A percentile compares a stretch with the other conserved stretches of the same genome.
These are phyloP conservation scores for Monoplex corrugatus DNA, from an alignment of 2,888 invertebrate species.

Conservation along the genomic window DNA sequence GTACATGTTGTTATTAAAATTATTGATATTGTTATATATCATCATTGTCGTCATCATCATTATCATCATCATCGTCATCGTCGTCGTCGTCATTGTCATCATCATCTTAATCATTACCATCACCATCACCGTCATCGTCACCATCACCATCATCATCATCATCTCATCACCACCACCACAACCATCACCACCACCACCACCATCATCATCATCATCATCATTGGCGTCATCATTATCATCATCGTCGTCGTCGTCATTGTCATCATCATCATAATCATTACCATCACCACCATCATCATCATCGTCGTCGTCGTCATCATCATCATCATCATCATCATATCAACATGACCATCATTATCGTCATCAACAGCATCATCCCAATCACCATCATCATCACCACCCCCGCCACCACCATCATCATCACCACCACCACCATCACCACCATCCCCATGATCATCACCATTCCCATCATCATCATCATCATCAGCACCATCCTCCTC, in stretches of 20 bases:
- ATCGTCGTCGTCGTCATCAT: no score
- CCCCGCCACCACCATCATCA: not conserved
- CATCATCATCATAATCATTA: no score
- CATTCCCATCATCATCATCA: no score
- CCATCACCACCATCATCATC: no score
- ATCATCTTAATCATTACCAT: not conserved
- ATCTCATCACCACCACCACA: not conserved
- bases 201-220: not conserved
- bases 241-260: no score
- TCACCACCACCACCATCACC: not conserved
- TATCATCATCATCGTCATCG: not conserved
- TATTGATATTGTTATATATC: no score
- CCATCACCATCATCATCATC: not conserved
- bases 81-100: not conserved
- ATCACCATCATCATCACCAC: constrained; percentile 32
- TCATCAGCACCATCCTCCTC: no score
- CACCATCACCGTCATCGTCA: not conserved
- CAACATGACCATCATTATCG: no score
- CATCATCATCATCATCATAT: no score
- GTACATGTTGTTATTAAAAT: no score
- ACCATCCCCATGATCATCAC: no score
- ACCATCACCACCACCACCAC: not conserved
- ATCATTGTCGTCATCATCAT: constrained; percentile 27
- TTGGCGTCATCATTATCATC: not conserved
- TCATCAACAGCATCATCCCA: no score